Conservation (phyloP, 2,888 invertebrate genomes). For the Melinopterus prodromus region DNA sequence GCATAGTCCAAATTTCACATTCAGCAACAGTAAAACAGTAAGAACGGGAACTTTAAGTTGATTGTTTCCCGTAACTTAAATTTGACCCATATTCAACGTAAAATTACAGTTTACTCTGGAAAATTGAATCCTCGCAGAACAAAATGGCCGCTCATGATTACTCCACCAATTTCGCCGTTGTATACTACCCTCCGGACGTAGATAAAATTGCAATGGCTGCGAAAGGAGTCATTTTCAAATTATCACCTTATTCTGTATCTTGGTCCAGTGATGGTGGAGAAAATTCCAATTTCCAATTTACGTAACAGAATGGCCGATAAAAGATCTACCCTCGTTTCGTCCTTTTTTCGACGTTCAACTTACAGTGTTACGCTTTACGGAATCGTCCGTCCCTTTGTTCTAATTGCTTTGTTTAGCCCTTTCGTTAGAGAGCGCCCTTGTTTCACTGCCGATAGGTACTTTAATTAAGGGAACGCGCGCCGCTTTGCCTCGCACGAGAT, state of each 20-base stretch:
- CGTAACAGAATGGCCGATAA: neutral
- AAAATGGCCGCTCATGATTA: no score
- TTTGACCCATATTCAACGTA: no score
- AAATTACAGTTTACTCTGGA: no score
- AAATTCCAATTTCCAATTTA: neutral
- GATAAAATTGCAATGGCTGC: neutral
- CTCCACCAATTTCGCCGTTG: no score
- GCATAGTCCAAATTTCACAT: no score
- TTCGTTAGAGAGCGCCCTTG: neutral
- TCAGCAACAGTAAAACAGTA: no score
- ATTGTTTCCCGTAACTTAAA: no score
- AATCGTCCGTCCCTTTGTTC: neutral
- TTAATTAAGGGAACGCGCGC: neutral
- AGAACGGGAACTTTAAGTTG: no score
- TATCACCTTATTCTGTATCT: neutral
- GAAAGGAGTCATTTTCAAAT: neutral
- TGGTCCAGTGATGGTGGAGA: neutral
- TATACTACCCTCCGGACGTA: neutral
- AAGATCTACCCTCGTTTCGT: neutral
- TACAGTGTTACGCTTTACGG: neutral
- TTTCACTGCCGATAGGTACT: neutral
- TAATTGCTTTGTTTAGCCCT: conserved; percentile 4
- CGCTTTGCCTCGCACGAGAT: neutral
- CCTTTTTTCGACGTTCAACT: neutral
- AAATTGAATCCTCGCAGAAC: no score